phyloP scores from a whole-genome alignment of 2,113 vertebrate genomes.

The Elaphurus davidianus region DNA sequence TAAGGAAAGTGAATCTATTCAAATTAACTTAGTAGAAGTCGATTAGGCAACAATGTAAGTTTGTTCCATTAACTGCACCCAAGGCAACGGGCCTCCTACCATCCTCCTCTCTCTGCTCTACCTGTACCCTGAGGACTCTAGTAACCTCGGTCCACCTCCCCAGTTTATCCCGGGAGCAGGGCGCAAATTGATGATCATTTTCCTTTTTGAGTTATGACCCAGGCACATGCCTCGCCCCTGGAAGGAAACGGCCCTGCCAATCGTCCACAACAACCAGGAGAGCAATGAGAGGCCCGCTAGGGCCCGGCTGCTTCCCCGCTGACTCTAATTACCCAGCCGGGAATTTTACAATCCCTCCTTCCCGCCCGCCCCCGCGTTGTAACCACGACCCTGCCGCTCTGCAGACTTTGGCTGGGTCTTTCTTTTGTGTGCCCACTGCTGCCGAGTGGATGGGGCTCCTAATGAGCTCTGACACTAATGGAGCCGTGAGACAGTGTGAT shows the following conservation, averaged over 20 bases:
- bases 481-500: slow-evolving; percentile 80
- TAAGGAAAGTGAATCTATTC: neutral
- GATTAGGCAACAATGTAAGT: neutral
- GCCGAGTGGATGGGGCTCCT: slow-evolving; percentile 81
- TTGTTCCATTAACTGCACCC: neutral
- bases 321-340: slow-evolving; percentile 86
- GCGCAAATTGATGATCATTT: slow-evolving; percentile 78
- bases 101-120: slow-evolving; percentile 43
- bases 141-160: slow-evolving; percentile 71
- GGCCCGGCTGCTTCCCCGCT: slow-evolving; percentile 83
- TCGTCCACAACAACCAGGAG: slow-evolving; percentile 78
- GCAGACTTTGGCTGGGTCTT: slow-evolving; percentile 80
- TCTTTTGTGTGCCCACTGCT: slow-evolving; percentile 80
- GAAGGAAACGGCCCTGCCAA: slow-evolving; percentile 83
- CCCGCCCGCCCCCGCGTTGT: slow-evolving; percentile 16
- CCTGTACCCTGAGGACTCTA: slow-evolving; percentile 65
- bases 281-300: slow-evolving; percentile 80
- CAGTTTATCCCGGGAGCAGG: slow-evolving; percentile 70
- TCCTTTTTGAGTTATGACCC: slow-evolving; percentile 83
- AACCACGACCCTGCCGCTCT: slow-evolving; percentile 65
- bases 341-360: slow-evolving; percentile 82
- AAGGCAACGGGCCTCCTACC: neutral
- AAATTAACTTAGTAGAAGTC: neutral
- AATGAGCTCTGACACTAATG: slow-evolving; percentile 89
- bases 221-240: slow-evolving; percentile 77